These are phyloP conservation scores for Clarias pachynema DNA, from an alignment of 2,797 vertebrate genomes.

Conservation along the genomic window DNA sequence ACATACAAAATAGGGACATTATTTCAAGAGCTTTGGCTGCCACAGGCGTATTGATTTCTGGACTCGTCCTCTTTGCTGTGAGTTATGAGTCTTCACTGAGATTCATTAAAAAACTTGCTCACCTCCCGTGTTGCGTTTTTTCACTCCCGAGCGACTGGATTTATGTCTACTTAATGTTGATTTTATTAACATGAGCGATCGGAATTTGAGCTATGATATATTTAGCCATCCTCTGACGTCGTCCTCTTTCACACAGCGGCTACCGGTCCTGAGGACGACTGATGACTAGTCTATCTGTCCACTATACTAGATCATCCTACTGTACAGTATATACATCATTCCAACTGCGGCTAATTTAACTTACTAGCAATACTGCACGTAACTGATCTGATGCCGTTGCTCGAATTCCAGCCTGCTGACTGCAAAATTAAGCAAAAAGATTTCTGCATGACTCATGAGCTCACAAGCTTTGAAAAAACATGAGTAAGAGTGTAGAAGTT, in stretches of 20 bases:
- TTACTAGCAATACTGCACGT: too few species aligned
- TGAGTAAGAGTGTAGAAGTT: not conserved
- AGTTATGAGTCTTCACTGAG: slow-evolving; percentile 54
- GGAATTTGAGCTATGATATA: not conserved
- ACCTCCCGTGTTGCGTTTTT: not conserved
- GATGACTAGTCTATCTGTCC: not conserved
- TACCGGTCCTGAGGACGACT: not conserved
- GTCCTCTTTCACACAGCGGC: not conserved
- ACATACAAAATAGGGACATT: slow-evolving; percentile 45
- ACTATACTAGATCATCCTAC: too few species aligned
- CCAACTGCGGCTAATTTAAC: not conserved
- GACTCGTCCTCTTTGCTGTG: slow-evolving; percentile 56
- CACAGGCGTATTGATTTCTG: slow-evolving; percentile 60
- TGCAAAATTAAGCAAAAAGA: not conserved
- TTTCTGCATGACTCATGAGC: not conserved
- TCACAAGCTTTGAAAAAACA: not conserved
- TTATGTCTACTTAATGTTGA: not conserved
- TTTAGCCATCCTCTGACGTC: too few species aligned
- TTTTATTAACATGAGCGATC: not conserved
- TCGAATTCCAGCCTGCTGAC: not conserved
- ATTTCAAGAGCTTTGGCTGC: slow-evolving; percentile 58
- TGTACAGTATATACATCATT: not conserved
- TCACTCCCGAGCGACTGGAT: not conserved
- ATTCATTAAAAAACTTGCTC: slow-evolving; percentile 18
- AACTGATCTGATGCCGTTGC: not conserved